Base-by-base conservation (phyloP, 2,797 vertebrate genomes). In the Pangasius djambal region DNA sequence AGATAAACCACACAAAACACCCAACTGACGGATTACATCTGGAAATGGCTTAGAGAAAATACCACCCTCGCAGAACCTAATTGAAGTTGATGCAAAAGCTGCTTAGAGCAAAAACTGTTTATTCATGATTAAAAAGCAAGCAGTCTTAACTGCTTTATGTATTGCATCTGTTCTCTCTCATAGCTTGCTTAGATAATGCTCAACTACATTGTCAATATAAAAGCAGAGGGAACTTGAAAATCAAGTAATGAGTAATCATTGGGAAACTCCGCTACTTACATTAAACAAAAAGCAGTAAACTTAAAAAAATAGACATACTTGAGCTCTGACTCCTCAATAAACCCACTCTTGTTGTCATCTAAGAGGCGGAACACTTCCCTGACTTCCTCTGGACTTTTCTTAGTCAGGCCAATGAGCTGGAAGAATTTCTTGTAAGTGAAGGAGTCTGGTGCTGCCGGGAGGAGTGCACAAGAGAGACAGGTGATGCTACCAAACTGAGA, bases 381-480 rank as follows among this genome's bases (percentile, higher is more conserved):
- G 91, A 99, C 91, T 94, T 99, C 97, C 90, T 96, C 93, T 84
- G 96, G 96, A 0, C 96, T 97, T 96, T 98, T 99, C 92, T 97
- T 96, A 91, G 97, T 96, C 92, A 99, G 96, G 87, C 99, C 99
- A 79, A 97, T 98, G 81, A 97, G 94, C 95, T 97, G 94, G 95
- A 99, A 99, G 95, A 99, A 99, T 96, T 97, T 99, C 94, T 98
- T 99, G 94, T 96, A 95, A 94, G 95, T 96, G 94, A 99, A 99
- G 87, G 97, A 96, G 91, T 98, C 97, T 88, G 97, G 97, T 93
- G 97, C 99, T 99, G 94, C 90, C 95, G 92, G 92, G 92, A 92
- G 69, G 86, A 91, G 25, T 65, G 34, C 77, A 87, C 18, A 83
- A 83, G 13, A 59, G 20, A 86, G 3, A 77, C 18, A 18, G 31